Conservation (phyloP, 30 jellyfish, hydroid and myxozoan genomes). For the Aurelia aurita region DNA sequence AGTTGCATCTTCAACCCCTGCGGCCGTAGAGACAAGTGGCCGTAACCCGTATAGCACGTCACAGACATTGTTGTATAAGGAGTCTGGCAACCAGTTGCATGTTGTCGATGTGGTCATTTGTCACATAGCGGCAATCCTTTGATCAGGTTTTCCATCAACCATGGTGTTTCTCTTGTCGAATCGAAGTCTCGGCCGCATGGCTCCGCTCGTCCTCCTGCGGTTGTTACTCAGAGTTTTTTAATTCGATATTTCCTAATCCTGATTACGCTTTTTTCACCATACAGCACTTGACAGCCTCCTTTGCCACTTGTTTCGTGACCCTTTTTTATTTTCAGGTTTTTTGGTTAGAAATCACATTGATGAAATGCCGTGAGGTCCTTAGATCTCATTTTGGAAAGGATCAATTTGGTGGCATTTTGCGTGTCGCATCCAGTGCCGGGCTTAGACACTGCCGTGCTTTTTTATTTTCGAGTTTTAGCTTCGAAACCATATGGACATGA, state of each 20-base stretch:
- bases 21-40: no score
- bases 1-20: slow-evolving; percentile 47
- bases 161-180: slow-evolving; percentile 63
- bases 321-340: neutral
- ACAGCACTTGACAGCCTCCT: neutral
- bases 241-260: slow-evolving; percentile 66
- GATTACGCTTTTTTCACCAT: slow-evolving; percentile 32
- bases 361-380: no score
- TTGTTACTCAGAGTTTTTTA: slow-evolving; percentile 60
- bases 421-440: no score
- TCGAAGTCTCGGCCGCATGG: slow-evolving; percentile 79
- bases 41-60: no score
- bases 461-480: no score
- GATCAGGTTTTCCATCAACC: slow-evolving; percentile 67
- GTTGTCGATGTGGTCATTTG: slow-evolving; percentile 80
- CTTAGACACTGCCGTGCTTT: no score
- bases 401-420: no score
- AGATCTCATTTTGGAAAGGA: no score
- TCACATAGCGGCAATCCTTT: slow-evolving; percentile 73
- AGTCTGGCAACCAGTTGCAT: slow-evolving; percentile 86
- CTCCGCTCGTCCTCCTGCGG: slow-evolving; percentile 84
- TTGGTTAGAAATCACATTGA: neutral
- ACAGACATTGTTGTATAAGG: slow-evolving; percentile 49
- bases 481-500: no score
- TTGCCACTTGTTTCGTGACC: neutral